Base-by-base conservation (phyloP, 2,113 vertebrate species). In the Dasypus novemcinctus region DNA sequence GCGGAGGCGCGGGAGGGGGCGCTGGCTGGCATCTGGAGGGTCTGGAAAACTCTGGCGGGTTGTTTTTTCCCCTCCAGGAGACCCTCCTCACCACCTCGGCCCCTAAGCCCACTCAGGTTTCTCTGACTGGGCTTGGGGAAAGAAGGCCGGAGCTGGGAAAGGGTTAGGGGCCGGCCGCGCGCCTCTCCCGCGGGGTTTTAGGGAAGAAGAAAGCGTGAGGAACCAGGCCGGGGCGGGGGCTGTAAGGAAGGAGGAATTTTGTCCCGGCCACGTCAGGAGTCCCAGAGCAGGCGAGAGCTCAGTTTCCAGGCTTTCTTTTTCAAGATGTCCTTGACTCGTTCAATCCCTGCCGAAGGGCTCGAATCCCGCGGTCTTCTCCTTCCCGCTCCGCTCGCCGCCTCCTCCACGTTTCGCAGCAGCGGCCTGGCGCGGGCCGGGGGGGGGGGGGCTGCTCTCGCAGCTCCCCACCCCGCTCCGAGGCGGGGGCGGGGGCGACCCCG, bases 261-360 rank as follows among this genome's bases (percentile, higher is more conserved):
- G 86, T 96, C 83, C 75, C 2, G 29, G 93, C 64, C 54, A 57
- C 46, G 63, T 90, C 86, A 84, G 91, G 94, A 91, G 84, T 93
- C 93, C 94, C 72, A 92, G 94, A 36, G 49, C 91, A 80, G 88
- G 82, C 72, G 21, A 90, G 88, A 88, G 86, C 88, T 96, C 83
- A 46, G 83, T 89, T 95, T 95, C 83, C 95, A 94, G 85, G 91
- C 86, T 95, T 97, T 92, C 82, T 95, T 76, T 95, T 88, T 66
- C 15, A 31, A 61, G 86, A 83, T 90, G 94, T 96, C 96, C 96
- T 97, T 95, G 97, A 92, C 80, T 96, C 72, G 63, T 54, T 82
- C 90, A 61, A 4, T 92, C 93, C 52, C 64, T 52, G 78, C 88
- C 18, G 75, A 71, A 91, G 8, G 90, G 91, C 95, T 96, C 90